Evolutionary conservation across 2,888 invertebrate genomes (phyloP).

Genomic region (Anthoptus insignis): DNA sequence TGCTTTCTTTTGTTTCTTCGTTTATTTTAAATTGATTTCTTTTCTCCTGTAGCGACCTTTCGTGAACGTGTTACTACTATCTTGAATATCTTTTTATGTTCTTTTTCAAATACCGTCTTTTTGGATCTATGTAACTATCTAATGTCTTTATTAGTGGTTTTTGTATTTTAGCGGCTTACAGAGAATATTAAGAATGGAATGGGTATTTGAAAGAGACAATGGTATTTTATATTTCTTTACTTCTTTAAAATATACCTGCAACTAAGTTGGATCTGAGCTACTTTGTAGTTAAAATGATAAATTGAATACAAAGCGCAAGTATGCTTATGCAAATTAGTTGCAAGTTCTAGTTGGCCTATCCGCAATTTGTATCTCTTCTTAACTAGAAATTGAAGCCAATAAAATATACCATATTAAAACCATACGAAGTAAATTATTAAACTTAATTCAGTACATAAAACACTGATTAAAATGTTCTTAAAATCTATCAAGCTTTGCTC

Average conservation of each 20-base stretch:
- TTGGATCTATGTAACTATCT: background rate
- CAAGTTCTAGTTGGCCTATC: constrained; percentile 27
- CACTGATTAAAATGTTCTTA: background rate
- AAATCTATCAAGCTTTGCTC: constrained; percentile 62
- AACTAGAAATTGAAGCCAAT: constrained; percentile 7
- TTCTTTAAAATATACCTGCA: constrained; percentile 15
- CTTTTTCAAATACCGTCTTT: constrained; percentile 27
- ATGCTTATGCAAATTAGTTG: constrained; percentile 30
- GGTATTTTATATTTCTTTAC: constrained; percentile 15
- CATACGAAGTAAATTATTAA: background rate
- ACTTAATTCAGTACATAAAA: constrained; percentile 19
- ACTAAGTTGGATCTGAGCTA: constrained; percentile 20
- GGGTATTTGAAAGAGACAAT: constrained; percentile 26
- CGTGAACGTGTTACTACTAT: background rate
- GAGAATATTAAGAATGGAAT: too few species aligned
- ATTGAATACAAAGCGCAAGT: constrained; percentile 25
- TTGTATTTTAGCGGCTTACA: too few species aligned
- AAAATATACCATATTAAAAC: constrained; percentile 3
- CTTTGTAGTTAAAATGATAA: background rate
- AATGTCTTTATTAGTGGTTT: too few species aligned
- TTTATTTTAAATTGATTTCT: constrained; percentile 56
- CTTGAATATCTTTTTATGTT: constrained; percentile 1
- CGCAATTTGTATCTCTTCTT: constrained; percentile 11
- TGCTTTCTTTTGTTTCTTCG: constrained; percentile 71
- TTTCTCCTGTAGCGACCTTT: constrained; percentile 76